Base-by-base conservation (phyloP, 2,888 invertebrate species). In the Eurytoma adleriae region DNA sequence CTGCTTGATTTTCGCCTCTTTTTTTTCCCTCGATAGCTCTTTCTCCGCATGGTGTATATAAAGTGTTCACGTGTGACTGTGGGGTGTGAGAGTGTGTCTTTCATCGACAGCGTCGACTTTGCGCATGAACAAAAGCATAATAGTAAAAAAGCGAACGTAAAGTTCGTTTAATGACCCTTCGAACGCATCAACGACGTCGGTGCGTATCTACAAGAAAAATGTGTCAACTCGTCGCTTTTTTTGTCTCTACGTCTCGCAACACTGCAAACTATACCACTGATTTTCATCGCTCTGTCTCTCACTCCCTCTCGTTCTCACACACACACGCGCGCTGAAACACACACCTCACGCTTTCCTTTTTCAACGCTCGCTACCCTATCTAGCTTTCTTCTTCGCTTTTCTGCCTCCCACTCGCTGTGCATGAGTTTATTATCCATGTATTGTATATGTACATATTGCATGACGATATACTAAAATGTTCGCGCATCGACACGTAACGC, bases 381-480 rank as follows among this genome's bases (percentile, higher is more conserved):
- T 77, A 71, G 76, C 62, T 2, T 64, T 71, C 70, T 71, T 76
- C 50, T 77, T 68, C 61, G 69, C 59, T 52, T 72, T 30, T 61
- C 68, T 72, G 20, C 48, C 20, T 74, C n/a, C 12, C 56, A 57
- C 61, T 73, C 67, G 5, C 59, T 57, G 20, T 30, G 30, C 73
- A 64, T 52, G 54, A 40, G 24, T 76, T 50, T 72, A 80, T 68
- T 73, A 79, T 83, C 81, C 50, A 75, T 82, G 80, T 83, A 82
- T 79, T 83, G 10, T 84, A 83, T 84, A 86, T 85, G 82, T 86
- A 86, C 85, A 86, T 85, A 85, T 86, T 84, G 83, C 84, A 86
- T 84, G 83, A 83, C 83, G 82, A 83, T 84, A 64, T 79, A 81
- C 78, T 83, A 66, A 75, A 70, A 84, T 70, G 74, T 84, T 72